Conservation (phyloP, 2,888 invertebrate genomes). For the Marasmarcha lunaedactyla region DNA sequence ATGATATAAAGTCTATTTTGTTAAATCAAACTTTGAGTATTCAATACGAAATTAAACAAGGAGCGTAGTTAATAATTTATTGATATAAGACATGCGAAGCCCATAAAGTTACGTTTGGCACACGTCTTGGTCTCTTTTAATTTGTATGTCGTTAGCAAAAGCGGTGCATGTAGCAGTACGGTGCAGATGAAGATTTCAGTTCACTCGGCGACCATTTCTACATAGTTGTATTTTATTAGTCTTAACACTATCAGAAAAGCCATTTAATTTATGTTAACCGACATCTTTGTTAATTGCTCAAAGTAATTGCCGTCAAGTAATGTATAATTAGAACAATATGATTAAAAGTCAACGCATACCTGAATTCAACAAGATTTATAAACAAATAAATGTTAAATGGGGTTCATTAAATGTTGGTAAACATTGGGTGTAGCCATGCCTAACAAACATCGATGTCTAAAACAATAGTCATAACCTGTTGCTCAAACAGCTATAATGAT, state of each 20-base stretch:
- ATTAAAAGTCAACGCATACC: conserved; percentile 6
- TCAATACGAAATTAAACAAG: conserved; percentile 63
- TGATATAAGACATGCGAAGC: conserved; percentile 69
- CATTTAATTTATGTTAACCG: conserved; percentile 26
- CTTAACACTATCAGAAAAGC: conserved; percentile 23
- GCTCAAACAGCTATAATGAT: conserved; percentile 55
- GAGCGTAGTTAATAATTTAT: conserved; percentile 68
- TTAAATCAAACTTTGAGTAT: conserved; percentile 35
- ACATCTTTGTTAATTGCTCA: conserved; percentile 24
- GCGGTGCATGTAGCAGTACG: conserved; percentile 22
- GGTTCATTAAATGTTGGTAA: conserved; percentile 51
- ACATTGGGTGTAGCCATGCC: conserved; percentile 44
- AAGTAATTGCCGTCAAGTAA: conserved; percentile 1
- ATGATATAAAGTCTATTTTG: conserved; percentile 42
- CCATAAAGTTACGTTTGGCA: conserved; percentile 68
- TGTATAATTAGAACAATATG: background rate
- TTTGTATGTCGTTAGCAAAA: conserved; percentile 63
- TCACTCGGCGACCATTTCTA: conserved; percentile 22
- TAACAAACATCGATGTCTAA: conserved; percentile 59
- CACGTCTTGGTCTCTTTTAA: conserved; percentile 64
- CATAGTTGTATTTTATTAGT: conserved; percentile 29
- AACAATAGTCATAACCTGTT: conserved; percentile 59
- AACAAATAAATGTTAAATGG: conserved; percentile 9
- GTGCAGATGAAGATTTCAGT: conserved; percentile 53
- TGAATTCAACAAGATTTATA: too few species aligned